Base-by-base conservation (phyloP, 2,113 vertebrate species). In the Paracyprichromis sp. region DNA sequence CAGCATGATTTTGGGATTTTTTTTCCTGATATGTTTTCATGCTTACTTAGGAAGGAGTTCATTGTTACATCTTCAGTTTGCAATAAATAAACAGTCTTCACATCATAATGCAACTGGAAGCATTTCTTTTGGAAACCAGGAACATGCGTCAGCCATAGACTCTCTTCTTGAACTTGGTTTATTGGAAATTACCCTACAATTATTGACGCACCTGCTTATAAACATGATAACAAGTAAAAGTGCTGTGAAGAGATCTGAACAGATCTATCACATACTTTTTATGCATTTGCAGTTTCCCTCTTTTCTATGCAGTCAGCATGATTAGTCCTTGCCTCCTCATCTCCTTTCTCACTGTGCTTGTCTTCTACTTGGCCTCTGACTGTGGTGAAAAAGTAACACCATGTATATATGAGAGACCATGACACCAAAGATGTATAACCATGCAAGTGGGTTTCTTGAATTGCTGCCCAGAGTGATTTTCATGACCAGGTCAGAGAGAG, bases 231-330 rank as follows among this genome's bases (percentile, higher is more conserved):
- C 73, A 99, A 98, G 89, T 99, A 99, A 95, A 99, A 99, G 95
- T 99, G 99, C 91, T 99, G 99, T 0, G 98, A 98, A 88, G 98
- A 98, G 91, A 97, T 99, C 73, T 99, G 99, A 86, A 88, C 97
- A 0, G 98, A 99, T 87, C 54, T 8, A 98, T 99, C 93, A 99
- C 98, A 0, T 99, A 99, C 73, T 98, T 98, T 0, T 95, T 99
- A 63, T 98, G 97, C 71, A 99, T 99, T 85, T 97, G 97, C 7
- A 97, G 98, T 2, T 95, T 99, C 85, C 98, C 98, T 2, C 96
- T 99, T 5, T 99, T 99, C 94, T 99, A 99, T 92, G 99, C 98
- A 53, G 96, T 99, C 95, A 99, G 99, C 92, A 97, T 99, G 97
- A 99, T 99, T 94, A 98, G 99, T 90, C 98, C 98, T 0, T 99